Percentiles rank a stretch among this genome's conserved stretches.
Conservation (phyloP, 2,888 invertebrate genomes). For the Eutolmus rufibarbis region DNA sequence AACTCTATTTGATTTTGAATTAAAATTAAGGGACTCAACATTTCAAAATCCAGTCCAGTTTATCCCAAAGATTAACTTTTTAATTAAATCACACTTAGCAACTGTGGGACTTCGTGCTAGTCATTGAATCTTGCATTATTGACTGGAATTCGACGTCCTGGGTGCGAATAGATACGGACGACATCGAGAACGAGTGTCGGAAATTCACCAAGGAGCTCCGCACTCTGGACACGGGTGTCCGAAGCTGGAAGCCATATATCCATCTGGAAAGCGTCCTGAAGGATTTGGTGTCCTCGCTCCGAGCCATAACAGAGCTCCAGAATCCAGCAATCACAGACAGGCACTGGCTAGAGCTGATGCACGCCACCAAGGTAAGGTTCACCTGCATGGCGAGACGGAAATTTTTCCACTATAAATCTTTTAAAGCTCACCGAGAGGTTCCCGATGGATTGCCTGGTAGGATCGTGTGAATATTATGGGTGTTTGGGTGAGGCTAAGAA, state of each 20-base stretch:
- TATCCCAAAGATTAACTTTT: not conserved
- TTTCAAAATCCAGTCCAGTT: not conserved
- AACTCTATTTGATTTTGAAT: too few relatives aligned
- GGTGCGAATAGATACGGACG: slow-evolving; percentile 93
- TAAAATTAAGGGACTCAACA: too few relatives aligned
- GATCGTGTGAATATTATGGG: not conserved
- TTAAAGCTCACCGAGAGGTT: slow-evolving; percentile 51
- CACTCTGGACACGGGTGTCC: slow-evolving; percentile 80
- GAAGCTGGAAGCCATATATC: slow-evolving; percentile 79
- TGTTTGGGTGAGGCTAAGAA: not conserved
- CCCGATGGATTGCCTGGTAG: slow-evolving; percentile 53
- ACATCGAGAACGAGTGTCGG: slow-evolving; percentile 94
- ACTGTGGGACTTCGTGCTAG: slow-evolving; percentile 88
- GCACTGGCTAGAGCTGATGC: slow-evolving; percentile 94
- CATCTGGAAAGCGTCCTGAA: slow-evolving; percentile 82
- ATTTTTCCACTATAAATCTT: slow-evolving; percentile 30
- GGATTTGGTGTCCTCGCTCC: slow-evolving; percentile 90
- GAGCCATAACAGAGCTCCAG: slow-evolving; percentile 92
- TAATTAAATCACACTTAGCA: slow-evolving; percentile 62
- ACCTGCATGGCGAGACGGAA: not conserved
- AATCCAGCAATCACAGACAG: slow-evolving; percentile 93
- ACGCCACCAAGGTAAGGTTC: slow-evolving; percentile 78
- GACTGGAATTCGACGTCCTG: slow-evolving; percentile 95
- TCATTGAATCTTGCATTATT: slow-evolving; percentile 81
- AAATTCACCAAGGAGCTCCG: slow-evolving; percentile 86